Conservation (phyloP, 2,797 vertebrate species). For the Acanthopagrus latus region DNA sequence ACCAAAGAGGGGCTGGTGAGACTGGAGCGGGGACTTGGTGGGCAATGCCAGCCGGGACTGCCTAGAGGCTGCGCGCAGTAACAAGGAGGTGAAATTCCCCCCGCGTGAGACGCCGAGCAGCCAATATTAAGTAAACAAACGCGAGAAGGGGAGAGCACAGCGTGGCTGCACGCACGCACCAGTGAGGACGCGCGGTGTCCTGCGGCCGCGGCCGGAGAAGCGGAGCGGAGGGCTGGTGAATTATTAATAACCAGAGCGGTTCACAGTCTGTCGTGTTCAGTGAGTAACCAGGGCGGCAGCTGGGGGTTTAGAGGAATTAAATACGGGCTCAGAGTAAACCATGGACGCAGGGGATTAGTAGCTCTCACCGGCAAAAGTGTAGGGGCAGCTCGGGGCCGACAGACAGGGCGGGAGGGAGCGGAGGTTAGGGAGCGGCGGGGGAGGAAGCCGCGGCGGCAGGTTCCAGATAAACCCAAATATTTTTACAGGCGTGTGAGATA, state of each 20-base stretch:
- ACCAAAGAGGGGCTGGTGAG: slow-evolving; percentile 35
- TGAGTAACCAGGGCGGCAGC: slow-evolving; percentile 87
- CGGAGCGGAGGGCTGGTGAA: slow-evolving; percentile 81
- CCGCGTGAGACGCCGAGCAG: slow-evolving; percentile 37
- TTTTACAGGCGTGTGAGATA: background rate
- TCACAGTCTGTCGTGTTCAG: slow-evolving; percentile 86
- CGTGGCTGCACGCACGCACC: slow-evolving; percentile 49
- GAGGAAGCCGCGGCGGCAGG: slow-evolving; percentile 33
- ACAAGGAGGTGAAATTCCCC: slow-evolving; percentile 39
- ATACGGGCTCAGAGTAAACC: slow-evolving; percentile 88
- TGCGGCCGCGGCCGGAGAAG: slow-evolving; percentile 76
- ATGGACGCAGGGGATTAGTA: slow-evolving; percentile 87
- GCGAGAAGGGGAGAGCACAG: slow-evolving; percentile 50
- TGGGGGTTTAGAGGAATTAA: slow-evolving; percentile 90
- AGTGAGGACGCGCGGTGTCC: slow-evolving; percentile 71
- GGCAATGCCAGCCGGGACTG: slow-evolving; percentile 30
- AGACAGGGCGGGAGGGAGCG: slow-evolving; percentile 60
- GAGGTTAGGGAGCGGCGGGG: slow-evolving; percentile 46
- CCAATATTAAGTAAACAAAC: slow-evolving; percentile 49
- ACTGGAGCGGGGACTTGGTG: slow-evolving; percentile 27
- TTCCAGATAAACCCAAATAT: slow-evolving; percentile 44
- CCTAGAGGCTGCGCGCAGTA: slow-evolving; percentile 4
- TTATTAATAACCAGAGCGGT: slow-evolving; percentile 89
- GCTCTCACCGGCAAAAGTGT: slow-evolving; percentile 83
- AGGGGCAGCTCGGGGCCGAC: slow-evolving; percentile 77